These are phyloP conservation scores for Lepisosteus osseus DNA, from an alignment of 2,113 vertebrate species.

Conservation along the genomic window DNA sequence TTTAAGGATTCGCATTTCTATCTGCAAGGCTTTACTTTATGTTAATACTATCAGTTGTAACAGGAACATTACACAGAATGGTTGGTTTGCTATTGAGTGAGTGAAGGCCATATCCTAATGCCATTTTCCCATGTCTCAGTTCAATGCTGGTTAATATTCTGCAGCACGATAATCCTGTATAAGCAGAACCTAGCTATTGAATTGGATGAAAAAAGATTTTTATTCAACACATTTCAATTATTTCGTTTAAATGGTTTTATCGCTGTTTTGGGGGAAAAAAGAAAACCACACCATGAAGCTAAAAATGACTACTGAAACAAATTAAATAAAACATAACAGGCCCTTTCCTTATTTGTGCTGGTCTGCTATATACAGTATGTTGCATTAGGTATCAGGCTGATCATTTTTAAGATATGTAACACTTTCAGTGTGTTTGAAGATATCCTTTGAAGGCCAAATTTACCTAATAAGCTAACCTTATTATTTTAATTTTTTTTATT, in stretches of 20 bases:
- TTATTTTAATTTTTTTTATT: too few relatives aligned
- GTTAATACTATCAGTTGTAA: constrained; percentile 28
- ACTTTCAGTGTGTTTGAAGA: too few relatives aligned
- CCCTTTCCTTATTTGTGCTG: too few relatives aligned
- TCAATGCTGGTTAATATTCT: constrained; percentile 33
- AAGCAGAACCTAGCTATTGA: constrained; percentile 24
- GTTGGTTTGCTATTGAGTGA: constrained; percentile 30
- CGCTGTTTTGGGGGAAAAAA: not conserved
- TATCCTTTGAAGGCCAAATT: too few relatives aligned
- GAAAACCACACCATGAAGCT: constrained; percentile 4
- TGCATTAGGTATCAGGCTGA: too few relatives aligned
- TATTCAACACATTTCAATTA: constrained; percentile 11
- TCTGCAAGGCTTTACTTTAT: constrained; percentile 26
- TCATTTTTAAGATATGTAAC: too few relatives aligned
- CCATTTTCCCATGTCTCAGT: constrained; percentile 32
- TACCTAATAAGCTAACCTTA: too few relatives aligned
- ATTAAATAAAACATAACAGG: not conserved
- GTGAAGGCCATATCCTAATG: constrained; percentile 36
- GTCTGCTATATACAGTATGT: too few relatives aligned
- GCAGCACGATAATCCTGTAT: constrained; percentile 35
- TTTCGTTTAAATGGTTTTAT: constrained; percentile 20
- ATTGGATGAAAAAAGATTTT: not conserved
- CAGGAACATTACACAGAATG: constrained; percentile 29
- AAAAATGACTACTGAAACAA: constrained; percentile 11
- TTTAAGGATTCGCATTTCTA: constrained; percentile 43